Percentiles rank a stretch among this genome's conserved stretches.
Conservation (phyloP, 1,140 invertebrate species). For the Drosophila ironensis region DNA sequence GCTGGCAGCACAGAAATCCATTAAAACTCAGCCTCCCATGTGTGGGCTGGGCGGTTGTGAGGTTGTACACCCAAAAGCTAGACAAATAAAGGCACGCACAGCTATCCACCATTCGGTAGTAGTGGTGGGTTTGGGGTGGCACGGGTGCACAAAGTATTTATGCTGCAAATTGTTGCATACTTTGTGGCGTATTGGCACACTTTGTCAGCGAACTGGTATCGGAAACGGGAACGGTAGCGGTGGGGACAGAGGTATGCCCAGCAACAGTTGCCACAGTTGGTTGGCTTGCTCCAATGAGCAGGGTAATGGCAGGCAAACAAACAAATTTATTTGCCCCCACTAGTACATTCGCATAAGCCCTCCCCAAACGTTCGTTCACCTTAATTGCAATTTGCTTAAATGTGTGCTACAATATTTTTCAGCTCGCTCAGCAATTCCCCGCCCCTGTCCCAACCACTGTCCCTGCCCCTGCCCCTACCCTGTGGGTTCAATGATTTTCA, state of each 20-base stretch:
- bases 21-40: constrained; percentile 25
- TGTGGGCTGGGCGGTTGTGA: not conserved
- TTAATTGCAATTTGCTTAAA: constrained; percentile 78
- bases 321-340: constrained; percentile 28
- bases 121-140: not conserved
- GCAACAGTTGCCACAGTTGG: not conserved
- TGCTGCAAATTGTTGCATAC: constrained; percentile 78
- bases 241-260: not conserved
- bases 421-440: constrained; percentile 6
- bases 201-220: constrained; percentile 55
- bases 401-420: constrained; percentile 71
- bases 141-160: constrained; percentile 62
- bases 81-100: constrained; percentile 14
- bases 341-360: too few species aligned
- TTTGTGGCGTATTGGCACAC: constrained; percentile 73
- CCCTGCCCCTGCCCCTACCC: constrained; percentile 5
- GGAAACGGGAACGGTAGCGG: constrained; percentile 2
- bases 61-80: constrained; percentile 4
- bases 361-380: constrained; percentile 17
- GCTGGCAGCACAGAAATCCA: constrained; percentile 22
- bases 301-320: constrained; percentile 39
- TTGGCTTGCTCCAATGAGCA: constrained; percentile 19
- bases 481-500: constrained; percentile 70
- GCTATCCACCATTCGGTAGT: not conserved
- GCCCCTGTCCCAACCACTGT: not conserved